Evolutionary conservation across 2,888 invertebrate genomes (phyloP).

Genomic region (Melanostoma scalare): DNA sequence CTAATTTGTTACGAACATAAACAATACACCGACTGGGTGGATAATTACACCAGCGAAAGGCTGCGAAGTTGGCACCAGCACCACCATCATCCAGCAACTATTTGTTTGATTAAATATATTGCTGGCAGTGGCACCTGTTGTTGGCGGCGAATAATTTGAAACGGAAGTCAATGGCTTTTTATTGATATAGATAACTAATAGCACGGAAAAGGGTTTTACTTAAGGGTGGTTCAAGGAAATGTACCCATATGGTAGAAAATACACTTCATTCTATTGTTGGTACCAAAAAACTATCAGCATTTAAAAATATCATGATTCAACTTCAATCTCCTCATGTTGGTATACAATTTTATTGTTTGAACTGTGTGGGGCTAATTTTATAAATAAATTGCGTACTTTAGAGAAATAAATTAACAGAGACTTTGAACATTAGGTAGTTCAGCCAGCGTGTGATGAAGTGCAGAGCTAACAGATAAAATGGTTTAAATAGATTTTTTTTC

Average conservation of each 20-base stretch:
- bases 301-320: slow-evolving; percentile 36
- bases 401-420: slow-evolving; percentile 29
- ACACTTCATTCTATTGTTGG: no score
- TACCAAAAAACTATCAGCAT: no score
- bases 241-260: no score
- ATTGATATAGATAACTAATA: background rate
- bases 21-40: slow-evolving; percentile 33
- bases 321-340: background rate
- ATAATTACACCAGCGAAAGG: slow-evolving; percentile 31
- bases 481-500: slow-evolving; percentile 53
- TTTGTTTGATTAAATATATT: slow-evolving; percentile 3
- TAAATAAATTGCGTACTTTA: slow-evolving; percentile 54
- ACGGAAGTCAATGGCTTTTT: slow-evolving; percentile 53
- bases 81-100: background rate
- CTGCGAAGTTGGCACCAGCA: slow-evolving; percentile 11
- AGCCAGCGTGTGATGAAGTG: slow-evolving; percentile 39
- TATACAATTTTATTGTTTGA: slow-evolving; percentile 29
- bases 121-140: slow-evolving; percentile 58
- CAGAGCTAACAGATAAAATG: slow-evolving; percentile 45
- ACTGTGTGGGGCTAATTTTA: slow-evolving; percentile 43
- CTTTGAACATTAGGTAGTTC: background rate
- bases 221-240: no score
- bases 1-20: slow-evolving; percentile 47
- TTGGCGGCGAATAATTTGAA: slow-evolving; percentile 23
- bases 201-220: no score